These are phyloP conservation scores for Stomatorhinus walkeri DNA, from an alignment of 2,797 vertebrate species.

Conservation along the genomic window DNA sequence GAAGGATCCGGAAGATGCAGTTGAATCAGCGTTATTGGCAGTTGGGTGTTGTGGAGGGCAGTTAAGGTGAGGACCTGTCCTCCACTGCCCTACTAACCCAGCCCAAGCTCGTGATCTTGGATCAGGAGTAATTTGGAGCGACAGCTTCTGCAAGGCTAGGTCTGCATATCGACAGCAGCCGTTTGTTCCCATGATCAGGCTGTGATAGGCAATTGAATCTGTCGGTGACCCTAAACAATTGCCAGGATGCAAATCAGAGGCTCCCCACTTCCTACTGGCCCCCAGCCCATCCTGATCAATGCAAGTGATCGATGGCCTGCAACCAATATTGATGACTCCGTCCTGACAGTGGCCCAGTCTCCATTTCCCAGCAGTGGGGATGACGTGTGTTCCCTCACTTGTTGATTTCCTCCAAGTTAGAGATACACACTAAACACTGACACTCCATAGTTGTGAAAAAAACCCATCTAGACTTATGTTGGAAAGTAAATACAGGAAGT, in stretches of 20 bases:
- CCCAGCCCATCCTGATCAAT: slow-evolving; percentile 52
- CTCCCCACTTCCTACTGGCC: slow-evolving; percentile 34
- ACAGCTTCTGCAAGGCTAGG: slow-evolving; percentile 45
- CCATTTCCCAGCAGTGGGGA: slow-evolving; percentile 18
- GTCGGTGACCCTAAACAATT: slow-evolving; percentile 52
- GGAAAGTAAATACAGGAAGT: neutral
- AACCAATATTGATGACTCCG: slow-evolving; percentile 55
- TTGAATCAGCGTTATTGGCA: neutral
- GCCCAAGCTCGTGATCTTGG: slow-evolving; percentile 19
- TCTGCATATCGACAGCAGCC: slow-evolving; percentile 46
- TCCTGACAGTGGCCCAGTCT: slow-evolving; percentile 39
- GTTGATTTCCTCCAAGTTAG: slow-evolving; percentile 33
- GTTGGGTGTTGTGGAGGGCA: slow-evolving; percentile 15
- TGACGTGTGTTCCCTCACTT: slow-evolving; percentile 36
- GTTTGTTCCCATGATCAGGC: slow-evolving; percentile 50
- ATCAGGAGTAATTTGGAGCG: slow-evolving; percentile 47
- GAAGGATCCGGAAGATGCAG: neutral
- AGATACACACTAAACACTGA: neutral
- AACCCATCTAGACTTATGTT: slow-evolving; percentile 27
- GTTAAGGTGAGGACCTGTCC: slow-evolving; percentile 27
- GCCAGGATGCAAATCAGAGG: slow-evolving; percentile 40
- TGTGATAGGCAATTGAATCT: slow-evolving; percentile 50
- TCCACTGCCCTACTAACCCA: slow-evolving; percentile 36
- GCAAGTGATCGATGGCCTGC: slow-evolving; percentile 51
- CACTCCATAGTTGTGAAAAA: slow-evolving; percentile 8